Conservation (phyloP, 1,140 invertebrate species). For the Nixonia krombeini region DNA sequence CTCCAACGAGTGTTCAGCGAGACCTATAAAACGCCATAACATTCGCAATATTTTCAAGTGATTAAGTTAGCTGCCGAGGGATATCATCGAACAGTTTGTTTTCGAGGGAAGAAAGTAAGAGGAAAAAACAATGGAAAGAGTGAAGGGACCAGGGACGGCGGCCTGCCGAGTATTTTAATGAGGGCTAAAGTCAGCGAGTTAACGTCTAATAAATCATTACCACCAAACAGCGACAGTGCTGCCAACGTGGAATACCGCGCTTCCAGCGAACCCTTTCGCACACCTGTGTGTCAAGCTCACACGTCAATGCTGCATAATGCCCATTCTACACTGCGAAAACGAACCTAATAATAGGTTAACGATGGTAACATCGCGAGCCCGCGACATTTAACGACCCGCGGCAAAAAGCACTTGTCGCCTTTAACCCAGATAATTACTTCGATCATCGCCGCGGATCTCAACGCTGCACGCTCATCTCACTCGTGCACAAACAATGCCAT, state of each 20-base stretch:
- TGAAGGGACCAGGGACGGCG: constrained; percentile 25
- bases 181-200: constrained; percentile 64
- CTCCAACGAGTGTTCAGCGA: background rate
- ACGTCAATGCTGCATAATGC: constrained; percentile 25
- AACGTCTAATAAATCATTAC: constrained; percentile 69
- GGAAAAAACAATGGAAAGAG: constrained; percentile 21
- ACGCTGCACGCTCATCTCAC: too few species aligned
- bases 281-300: constrained; percentile 31
- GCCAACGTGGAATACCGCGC: constrained; percentile 24
- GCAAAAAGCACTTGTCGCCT: constrained; percentile 15
- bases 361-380: constrained; percentile 25
- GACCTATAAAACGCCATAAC: background rate
- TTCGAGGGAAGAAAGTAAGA: constrained; percentile 13
- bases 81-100: constrained; percentile 10
- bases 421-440: background rate
- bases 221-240: constrained; percentile 43
- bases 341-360: constrained; percentile 34
- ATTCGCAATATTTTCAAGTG: background rate
- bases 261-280: constrained; percentile 22
- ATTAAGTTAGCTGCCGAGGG: background rate
- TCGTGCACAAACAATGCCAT: too few species aligned
- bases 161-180: constrained; percentile 64
- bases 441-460: too few species aligned
- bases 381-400: constrained; percentile 26
- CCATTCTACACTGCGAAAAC: constrained; percentile 18